These are phyloP conservation scores for Griposia aprilina DNA, from an alignment of 2,888 invertebrate genomes.

Conservation along the genomic window DNA sequence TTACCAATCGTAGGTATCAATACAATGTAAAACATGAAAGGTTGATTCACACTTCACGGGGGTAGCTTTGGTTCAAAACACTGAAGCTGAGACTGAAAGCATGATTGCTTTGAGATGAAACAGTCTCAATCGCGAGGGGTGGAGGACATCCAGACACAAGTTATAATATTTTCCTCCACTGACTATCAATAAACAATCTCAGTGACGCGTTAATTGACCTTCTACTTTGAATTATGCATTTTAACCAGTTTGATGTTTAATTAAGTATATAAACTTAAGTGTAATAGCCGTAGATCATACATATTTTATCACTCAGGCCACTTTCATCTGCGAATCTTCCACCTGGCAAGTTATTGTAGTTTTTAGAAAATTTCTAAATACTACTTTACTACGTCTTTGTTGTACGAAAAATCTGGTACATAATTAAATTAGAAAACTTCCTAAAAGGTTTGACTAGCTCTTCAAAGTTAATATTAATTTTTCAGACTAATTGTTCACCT, in stretches of 20 bases:
- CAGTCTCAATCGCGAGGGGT: not conserved
- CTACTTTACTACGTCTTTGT: not conserved
- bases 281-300: conserved; percentile 35
- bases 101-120: not conserved
- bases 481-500: conserved; percentile 18
- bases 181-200: conserved; percentile 10
- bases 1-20: conserved; percentile 43
- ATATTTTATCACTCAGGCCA: conserved; percentile 24
- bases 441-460: conserved; percentile 20
- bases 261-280: conserved; percentile 18
- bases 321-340: conserved; percentile 35
- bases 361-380: not conserved
- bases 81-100: conserved; percentile 3
- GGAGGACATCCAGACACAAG: not conserved
- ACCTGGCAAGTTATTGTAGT: not conserved
- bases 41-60: conserved; percentile 45
- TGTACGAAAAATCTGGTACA: not conserved
- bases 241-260: conserved; percentile 48
- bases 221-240: conserved; percentile 15
- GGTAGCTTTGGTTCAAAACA: conserved; percentile 4
- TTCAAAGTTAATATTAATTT: conserved; percentile 14
- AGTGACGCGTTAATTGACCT: conserved; percentile 46
- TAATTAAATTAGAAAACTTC: conserved; percentile 22
- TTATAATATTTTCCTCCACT: not conserved
- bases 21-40: conserved; percentile 49